Conservation (phyloP, 2,888 invertebrate species). For the Ophion ellenae region DNA sequence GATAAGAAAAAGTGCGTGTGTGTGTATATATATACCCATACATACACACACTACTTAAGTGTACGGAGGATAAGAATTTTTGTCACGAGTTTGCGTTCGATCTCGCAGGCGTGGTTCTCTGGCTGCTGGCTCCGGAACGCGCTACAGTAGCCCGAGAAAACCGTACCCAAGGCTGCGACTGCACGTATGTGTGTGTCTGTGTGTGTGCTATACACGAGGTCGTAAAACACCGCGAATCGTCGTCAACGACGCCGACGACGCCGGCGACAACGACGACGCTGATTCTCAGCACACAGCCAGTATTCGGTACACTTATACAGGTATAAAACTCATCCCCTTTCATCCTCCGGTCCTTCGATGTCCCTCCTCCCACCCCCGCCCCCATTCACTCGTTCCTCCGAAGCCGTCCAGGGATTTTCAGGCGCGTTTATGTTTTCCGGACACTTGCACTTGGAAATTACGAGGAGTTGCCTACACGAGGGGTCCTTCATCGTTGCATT, state of each 20-base stretch:
- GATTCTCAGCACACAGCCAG: conserved; percentile 41
- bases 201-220: conserved; percentile 53
- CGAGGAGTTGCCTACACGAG: conserved; percentile 38
- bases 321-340: conserved; percentile 55
- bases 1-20: too few relatives aligned
- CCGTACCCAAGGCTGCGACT: conserved; percentile 25
- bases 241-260: conserved; percentile 53
- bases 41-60: background rate
- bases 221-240: conserved; percentile 65
- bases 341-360: background rate
- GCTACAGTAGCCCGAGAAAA: conserved; percentile 41
- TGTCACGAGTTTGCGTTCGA: conserved; percentile 52
- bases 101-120: conserved; percentile 56
- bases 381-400: conserved; percentile 4
- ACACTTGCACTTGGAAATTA: conserved; percentile 61
- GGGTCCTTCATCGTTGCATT: background rate
- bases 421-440: conserved; percentile 59
- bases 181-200: background rate
- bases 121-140: conserved; percentile 42
- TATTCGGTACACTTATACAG: conserved; percentile 51
- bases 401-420: conserved; percentile 29
- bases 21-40: too few relatives aligned
- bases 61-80: conserved; percentile 51
- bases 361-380: background rate
- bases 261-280: conserved; percentile 45